Evolutionary conservation across 2,113 vertebrate species (phyloP), one percentile per base, ranked within the genome.

Genomic region (Eubucco bourcierii): DNA sequence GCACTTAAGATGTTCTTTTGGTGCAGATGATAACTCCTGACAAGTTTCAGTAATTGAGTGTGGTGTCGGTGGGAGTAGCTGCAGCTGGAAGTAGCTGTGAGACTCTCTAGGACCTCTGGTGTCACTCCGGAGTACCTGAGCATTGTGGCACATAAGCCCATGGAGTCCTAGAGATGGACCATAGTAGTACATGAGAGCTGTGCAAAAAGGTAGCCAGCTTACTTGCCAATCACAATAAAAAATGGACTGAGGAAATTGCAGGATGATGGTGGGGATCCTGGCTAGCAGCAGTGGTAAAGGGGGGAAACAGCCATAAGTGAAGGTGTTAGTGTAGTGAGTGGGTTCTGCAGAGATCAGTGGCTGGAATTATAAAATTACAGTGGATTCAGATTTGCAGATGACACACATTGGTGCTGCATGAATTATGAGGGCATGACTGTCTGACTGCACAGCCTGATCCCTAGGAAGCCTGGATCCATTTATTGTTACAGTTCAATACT

Each of bases 241-340:
- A 74, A 39, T 0, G 3, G 34, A 14, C 18, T 15, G 13, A 46
- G n/a, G 41, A 76, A 44, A 39, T 59, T 59, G 44, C 28, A 25
- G 31, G 18, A 13, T 68, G 55, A 34, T 0, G 3, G 14, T 7
- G 17, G 16, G 39, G 8, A 3, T 79, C 25, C 29, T 68, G 60
- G 52, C 28, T 27, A 18, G 24, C n/a, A 61, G 37, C 19, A 83
- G 46, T 11, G 29, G 19, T 25, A 37, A 63, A 83, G 74, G 5
- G 5, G 11, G 13, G 13, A 21, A 46, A 9, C 0, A 0, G 20
- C 14, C 5, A 8, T 6, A 8, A 10, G 7, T 41, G 9, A 55
- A 78, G 18, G 8, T 84, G 24, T 59, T 88, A 31, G 24, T 53
- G 7, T 88, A 31, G 24, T 53, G 9, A 55, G 39, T 44, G 17